These are phyloP conservation scores for Herpetotheres cachinnans DNA, from an alignment of 2,113 vertebrate genomes.

Conservation along the genomic window DNA sequence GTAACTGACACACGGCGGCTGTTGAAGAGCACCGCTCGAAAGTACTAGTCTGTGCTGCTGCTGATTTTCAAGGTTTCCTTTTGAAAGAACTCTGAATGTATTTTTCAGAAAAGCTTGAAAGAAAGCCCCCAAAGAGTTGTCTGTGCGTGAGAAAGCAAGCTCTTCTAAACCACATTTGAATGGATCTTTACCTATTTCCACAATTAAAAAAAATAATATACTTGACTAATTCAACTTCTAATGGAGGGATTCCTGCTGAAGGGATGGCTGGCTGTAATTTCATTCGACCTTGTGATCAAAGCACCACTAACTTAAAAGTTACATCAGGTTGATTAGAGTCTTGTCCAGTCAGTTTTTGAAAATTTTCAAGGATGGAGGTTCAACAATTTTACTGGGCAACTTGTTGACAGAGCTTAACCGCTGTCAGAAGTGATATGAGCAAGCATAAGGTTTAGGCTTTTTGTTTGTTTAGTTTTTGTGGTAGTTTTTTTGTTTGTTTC, in stretches of 20 bases:
- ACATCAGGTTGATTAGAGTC: neutral
- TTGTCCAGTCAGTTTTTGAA: neutral
- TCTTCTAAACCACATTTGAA: neutral
- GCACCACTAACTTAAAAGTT: neutral
- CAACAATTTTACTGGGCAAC: neutral
- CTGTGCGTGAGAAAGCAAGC: neutral
- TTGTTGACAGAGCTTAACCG: neutral
- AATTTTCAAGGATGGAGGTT: neutral
- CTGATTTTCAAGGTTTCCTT: neutral
- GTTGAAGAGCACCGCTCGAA: neutral
- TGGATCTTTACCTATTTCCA: neutral
- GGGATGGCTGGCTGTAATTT: neutral
- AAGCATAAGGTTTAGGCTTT: neutral
- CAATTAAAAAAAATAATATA: neutral
- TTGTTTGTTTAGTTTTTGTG: neutral
- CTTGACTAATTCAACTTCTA: neutral
- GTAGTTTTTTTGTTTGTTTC: neutral
- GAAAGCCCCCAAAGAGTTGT: neutral
- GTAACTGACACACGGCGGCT: rapidly evolving
- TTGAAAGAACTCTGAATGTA: neutral
- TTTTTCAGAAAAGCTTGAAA: neutral
- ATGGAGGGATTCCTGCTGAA: neutral
- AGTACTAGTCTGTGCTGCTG: neutral
- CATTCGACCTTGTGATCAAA: neutral
- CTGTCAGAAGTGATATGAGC: neutral